A percentile compares a stretch with the other conserved stretches of the same genome.
Conservation (phyloP, 92 coral and sea anemone genomes). For the Heliopora coerulea region DNA sequence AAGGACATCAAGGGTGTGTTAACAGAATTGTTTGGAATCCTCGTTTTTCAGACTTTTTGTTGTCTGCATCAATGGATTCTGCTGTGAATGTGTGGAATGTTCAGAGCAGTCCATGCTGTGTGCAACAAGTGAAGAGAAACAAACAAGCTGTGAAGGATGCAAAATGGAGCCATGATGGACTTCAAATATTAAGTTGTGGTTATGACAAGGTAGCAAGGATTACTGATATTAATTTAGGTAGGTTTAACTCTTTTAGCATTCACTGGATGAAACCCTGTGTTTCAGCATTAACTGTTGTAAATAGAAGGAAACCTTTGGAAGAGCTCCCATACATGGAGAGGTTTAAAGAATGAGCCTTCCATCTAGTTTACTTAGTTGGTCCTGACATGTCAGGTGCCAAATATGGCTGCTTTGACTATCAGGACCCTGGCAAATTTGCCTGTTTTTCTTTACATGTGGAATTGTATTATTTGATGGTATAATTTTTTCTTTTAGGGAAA, state of each 20-base stretch:
- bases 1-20: slow-evolving; percentile 70
- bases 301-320: no score
- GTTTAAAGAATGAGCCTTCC: no score
- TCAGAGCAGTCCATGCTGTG: slow-evolving; percentile 47
- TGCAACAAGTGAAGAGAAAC: slow-evolving; percentile 57
- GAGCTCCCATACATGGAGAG: no score
- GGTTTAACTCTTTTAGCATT: background rate
- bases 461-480: background rate
- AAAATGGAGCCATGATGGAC: slow-evolving; percentile 81
- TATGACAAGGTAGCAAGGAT: slow-evolving; percentile 87
- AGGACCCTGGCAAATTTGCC: no score
- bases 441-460: no score
- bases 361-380: no score
- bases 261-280: background rate
- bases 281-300: no score
- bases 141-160: slow-evolving; percentile 82
- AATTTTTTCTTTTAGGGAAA: slow-evolving; percentile 52
- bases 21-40: slow-evolving; percentile 81
- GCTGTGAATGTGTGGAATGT: slow-evolving; percentile 77
- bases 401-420: no score
- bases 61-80: slow-evolving; percentile 88
- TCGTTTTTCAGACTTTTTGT: slow-evolving; percentile 54
- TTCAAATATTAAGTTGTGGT: slow-evolving; percentile 77
- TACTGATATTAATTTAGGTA: slow-evolving; percentile 71
- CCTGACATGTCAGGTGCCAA: no score